Base-by-base conservation (phyloP, 2,113 vertebrate species). In the Halcyon malimbica region DNA sequence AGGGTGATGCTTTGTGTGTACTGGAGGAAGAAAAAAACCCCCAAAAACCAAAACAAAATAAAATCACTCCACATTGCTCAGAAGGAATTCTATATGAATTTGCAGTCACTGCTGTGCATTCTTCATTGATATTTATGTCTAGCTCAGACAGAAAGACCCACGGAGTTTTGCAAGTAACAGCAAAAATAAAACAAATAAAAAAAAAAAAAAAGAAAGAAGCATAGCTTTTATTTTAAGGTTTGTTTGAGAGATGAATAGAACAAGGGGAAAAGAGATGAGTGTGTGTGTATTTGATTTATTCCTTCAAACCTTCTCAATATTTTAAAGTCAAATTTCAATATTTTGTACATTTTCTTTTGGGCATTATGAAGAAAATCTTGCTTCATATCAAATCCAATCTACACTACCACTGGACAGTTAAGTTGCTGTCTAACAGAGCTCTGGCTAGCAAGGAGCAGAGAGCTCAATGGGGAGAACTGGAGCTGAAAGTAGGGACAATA, bases 71-170 rank as follows among this genome's bases (percentile, higher is more conserved):
- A 56, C 35, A 73, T 16, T 79, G 33, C 76, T 82, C 31, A 51
- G 79, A 90, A 87, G 51, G 39, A 92, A 94, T 84, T 31, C 10
- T 29, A 65, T 65, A n/a, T 87, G 73, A 82, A 89, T 91, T 86
- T 92, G 62, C 57, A 87, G 83, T 50, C 62, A 35, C 31, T 35
- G 50, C 42, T 90, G 42, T 78, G 75, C 51, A 33, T 68, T 83
- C 25, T 70, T 79, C 69, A 73, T 29, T 71, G 50, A 63, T 57
- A 83, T 78, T 90, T 90, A 42, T 51, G 41, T 75, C 31, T 77
- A 54, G 17, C 44, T 62, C 28, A 67, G 59, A 70, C 23, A 80
- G 67, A 77, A 83, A 69, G 64, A 65, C 50, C 13, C 59, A 63
- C 19, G 31, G 44, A 80, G 33, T 76, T 85, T 85, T 80, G 69